phyloP scores from a whole-genome alignment of 2,888 invertebrate species.

The Synanthedon vespiformis region DNA sequence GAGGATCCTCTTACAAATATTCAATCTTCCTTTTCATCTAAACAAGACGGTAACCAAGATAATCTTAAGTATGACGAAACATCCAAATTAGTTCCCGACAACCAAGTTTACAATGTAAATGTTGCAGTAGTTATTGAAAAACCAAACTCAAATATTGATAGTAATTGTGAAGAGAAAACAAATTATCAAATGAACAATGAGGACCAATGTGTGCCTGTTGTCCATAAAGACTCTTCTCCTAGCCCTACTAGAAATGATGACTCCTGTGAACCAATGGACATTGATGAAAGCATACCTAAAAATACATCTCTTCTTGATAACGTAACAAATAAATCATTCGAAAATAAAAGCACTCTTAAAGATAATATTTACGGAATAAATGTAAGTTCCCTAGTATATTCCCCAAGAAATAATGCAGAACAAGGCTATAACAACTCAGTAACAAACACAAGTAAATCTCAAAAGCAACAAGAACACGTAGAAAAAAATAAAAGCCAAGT shows the following conservation, averaged over 20 bases:
- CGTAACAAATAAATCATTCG: not conserved
- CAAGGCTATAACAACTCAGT: not conserved
- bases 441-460: constrained; percentile 8
- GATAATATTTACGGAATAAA: constrained; percentile 4
- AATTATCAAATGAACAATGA: constrained; percentile 20
- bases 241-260: constrained; percentile 13
- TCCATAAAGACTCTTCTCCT: constrained; percentile 15
- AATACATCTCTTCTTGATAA: constrained; percentile 9
- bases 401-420: constrained; percentile 16
- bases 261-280: constrained; percentile 57
- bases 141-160: constrained; percentile 27
- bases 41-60: not conserved
- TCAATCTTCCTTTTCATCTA: too few species aligned
- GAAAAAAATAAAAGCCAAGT: not conserved
- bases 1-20: too few species aligned
- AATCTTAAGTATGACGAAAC: constrained; percentile 10
- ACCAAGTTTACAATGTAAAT: constrained; percentile 23
- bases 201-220: constrained; percentile 53
- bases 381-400: constrained; percentile 14
- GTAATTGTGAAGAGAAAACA: constrained; percentile 8
- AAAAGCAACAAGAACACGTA: constrained; percentile 12
- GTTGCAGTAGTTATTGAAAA: constrained; percentile 40
- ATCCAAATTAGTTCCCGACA: constrained; percentile 26
- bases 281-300: constrained; percentile 52
- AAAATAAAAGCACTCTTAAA: constrained; percentile 2